Conservation (phyloP, 2,888 invertebrate species). For the Cactoblastis cactorum region DNA sequence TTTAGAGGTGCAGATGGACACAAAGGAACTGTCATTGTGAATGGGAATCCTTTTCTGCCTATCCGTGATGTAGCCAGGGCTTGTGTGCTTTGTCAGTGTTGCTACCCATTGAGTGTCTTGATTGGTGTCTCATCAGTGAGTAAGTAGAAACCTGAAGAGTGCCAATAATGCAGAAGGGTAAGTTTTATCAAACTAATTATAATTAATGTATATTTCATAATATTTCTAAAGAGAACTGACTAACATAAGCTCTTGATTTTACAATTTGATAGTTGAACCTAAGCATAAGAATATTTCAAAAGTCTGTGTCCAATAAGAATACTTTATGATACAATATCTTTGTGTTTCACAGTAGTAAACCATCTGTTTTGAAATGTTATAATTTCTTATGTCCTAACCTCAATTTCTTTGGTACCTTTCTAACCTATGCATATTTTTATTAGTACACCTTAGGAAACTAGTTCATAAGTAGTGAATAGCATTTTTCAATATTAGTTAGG, state of each 20-base stretch:
- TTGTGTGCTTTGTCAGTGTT: neutral
- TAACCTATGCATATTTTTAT: no score
- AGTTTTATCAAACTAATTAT: neutral
- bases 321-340: no score
- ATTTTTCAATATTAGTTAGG: no score
- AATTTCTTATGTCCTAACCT: no score
- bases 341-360: neutral
- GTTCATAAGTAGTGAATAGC: no score
- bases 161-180: neutral
- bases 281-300: neutral
- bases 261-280: no score
- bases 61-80: neutral
- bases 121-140: neutral
- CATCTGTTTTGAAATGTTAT: no score
- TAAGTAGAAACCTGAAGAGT: neutral
- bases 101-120: neutral
- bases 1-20: neutral
- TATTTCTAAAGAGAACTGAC: neutral
- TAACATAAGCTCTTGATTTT: no score
- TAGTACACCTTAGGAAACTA: no score
- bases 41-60: neutral
- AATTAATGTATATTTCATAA: neutral
- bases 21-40: conserved; percentile 13
- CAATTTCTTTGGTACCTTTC: no score
- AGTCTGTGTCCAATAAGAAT: neutral